Base-by-base conservation (phyloP, 2,113 vertebrate species). In the Etheostoma spectabile region DNA sequence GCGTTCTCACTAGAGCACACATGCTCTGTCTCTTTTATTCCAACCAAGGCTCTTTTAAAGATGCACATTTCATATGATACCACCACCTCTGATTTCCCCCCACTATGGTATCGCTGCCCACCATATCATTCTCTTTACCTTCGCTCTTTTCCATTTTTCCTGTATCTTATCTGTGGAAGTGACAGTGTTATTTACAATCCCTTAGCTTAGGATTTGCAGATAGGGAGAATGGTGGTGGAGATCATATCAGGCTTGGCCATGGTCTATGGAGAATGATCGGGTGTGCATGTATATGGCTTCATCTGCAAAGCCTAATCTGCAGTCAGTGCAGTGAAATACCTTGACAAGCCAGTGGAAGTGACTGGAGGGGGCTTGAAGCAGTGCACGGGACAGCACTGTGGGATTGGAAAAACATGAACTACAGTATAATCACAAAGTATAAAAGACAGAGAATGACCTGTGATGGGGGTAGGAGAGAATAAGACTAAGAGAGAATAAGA, bases 121-220 rank as follows among this genome's bases (percentile, higher is more conserved):
- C 86, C 85, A 82, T 85, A 91, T 74, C 85, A 87, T 77, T 91
- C 74, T 79, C 77, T 82, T 89, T 82, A 83, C 86, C 69, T 87
- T 60, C 49, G 60, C 82, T 89, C 77, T 82, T 90, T 85, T 77
- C 86, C 79, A 76, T 88, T 88, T 91, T 91, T 85, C 22, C 77
- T 2, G 82, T 74, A 85, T 86, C 91, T 89, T 93, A 93, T 92
- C 93, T 74, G 66, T 21, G 38, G 62, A 90, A 79, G 82, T 93
- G 92, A 92, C 91, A 89, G 86, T 68, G 82, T 90, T 92, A 94
- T 94, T 93, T 93, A 93, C 86, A 83, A 77, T 84, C 88, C 90
- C 83, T 73, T 61, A 75, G 86, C 80, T 74, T 30, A 2, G 91
- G 83, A 88, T 89, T 72, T 85, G 70, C 72, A 80, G 93, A 93